These are phyloP conservation scores for Calycopis cecrops DNA, from an alignment of 1,140 invertebrate species.

Conservation along the genomic window DNA sequence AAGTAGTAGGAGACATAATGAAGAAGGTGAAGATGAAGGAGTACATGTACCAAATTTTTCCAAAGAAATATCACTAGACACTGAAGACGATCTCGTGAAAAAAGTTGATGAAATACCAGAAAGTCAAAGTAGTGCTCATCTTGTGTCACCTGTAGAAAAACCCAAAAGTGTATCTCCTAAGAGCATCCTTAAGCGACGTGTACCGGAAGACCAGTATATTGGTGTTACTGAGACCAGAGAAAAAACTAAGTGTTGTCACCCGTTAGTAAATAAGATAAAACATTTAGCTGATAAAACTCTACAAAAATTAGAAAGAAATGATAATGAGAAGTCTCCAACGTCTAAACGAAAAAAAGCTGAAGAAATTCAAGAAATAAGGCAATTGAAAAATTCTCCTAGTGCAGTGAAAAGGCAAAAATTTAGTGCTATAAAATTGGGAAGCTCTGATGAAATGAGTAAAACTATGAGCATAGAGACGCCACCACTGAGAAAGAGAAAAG, in stretches of 20 bases:
- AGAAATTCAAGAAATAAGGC: conserved; percentile 63
- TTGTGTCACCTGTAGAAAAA: conserved; percentile 44
- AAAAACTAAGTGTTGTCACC: conserved; percentile 75
- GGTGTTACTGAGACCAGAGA: conserved; percentile 59
- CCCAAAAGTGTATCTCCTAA: conserved; percentile 66
- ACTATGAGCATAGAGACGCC: conserved; percentile 53
- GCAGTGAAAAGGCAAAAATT: conserved; percentile 67
- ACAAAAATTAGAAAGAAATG: conserved; percentile 67
- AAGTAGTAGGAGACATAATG: conserved; percentile 68
- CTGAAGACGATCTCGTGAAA: conserved; percentile 53
- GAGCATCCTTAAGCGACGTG: conserved; percentile 65
- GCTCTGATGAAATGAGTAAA: conserved; percentile 69
- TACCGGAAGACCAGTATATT: conserved; percentile 57
- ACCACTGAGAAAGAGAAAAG: conserved; percentile 68
- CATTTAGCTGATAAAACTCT: conserved; percentile 77
- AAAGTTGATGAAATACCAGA: conserved; percentile 35
- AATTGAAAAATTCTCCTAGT: conserved; percentile 66
- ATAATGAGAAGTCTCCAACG: conserved; percentile 69
- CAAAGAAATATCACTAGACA: conserved; percentile 71
- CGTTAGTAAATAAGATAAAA: conserved; percentile 78
- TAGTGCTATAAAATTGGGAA: conserved; percentile 61
- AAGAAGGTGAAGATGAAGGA: conserved; percentile 63
- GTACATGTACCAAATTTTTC: conserved; percentile 71
- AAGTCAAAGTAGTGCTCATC: conserved; percentile 41
- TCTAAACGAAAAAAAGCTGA: conserved; percentile 60